Conservation (phyloP, 2,113 vertebrate genomes). For the Nestor notabilis region DNA sequence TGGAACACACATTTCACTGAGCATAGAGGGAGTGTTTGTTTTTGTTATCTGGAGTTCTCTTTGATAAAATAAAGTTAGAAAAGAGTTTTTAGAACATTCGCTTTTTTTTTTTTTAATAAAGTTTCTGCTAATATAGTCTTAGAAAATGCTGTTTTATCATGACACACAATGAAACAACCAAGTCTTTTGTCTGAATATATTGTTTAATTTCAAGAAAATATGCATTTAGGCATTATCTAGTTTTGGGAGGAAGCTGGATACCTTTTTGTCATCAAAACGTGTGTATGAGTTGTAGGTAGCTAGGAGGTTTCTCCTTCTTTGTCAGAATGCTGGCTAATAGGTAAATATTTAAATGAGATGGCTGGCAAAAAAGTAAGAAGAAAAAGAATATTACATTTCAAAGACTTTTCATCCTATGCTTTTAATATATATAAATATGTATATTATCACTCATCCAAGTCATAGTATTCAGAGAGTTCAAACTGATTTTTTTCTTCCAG, state of each 20-base stretch:
- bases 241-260: neutral
- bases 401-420: neutral
- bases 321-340: neutral
- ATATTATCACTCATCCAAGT: neutral
- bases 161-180: fast-evolving
- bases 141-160: neutral
- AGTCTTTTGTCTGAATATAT: neutral
- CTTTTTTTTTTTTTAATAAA: neutral
- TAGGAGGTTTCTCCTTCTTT: neutral
- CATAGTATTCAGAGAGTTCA: neutral
- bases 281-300: neutral
- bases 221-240: neutral
- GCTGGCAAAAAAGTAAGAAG: neutral
- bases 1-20: neutral
- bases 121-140: neutral
- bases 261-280: neutral
- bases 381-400: neutral
- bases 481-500: neutral
- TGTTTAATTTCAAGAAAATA: neutral
- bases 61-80: neutral
- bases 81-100: neutral
- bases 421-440: neutral
- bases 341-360: neutral
- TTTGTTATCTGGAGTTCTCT: neutral
- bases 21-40: neutral